Evolutionary conservation across 2,888 invertebrate genomes (phyloP), one percentile per base, ranked within the genome.

Genomic region (Orthosia gracilis): DNA sequence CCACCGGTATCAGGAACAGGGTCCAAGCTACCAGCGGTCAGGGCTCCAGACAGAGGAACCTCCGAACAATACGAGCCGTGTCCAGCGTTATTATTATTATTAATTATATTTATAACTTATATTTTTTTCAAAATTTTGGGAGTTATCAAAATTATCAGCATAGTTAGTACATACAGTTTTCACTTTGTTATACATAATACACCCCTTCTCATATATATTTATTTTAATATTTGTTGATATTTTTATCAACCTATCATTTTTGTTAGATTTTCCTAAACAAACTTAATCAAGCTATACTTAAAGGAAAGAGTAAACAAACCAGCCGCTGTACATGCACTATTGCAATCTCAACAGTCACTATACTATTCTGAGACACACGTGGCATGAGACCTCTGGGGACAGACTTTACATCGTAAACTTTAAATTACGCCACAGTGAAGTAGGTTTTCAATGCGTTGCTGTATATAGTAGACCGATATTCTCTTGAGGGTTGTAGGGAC

Each of bases 371-470:
- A 54, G 65, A 12, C 40, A 59, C 82, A 81, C 65, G 78, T 73
- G 70, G 23, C 26, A 18, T 5, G 1, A 61, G 45, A 71, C 40
- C 82, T 26, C 78, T 15, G 18, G 82, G 82, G 80, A 83, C 54
- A 49, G 21, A 54, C 55, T 69, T 75, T 73, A 61, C 59, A 59
- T 80, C 70, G 70, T 82, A 80, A 83, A 83, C 40, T 82, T 82
- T 82, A 75, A 82, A 82, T 82, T 78, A 75, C 65, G 13, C 63
- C 52, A 55, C 68, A 31, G 15, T 82, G 69, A 82, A 82, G 31
- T 75, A 71, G 82, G 65, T 82, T 82, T 69, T 75, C 70, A 78
- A 82, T 78, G 69, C 69, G 70, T 68, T 55, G 40, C 45, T 21
- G 21, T 54, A 13, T 40, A 31, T 4, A 62, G 21, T 17, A 23